Evolutionary conservation across 2,113 vertebrate genomes (phyloP), one percentile per base, ranked within the genome.

Genomic region (Bos javanicus): DNA sequence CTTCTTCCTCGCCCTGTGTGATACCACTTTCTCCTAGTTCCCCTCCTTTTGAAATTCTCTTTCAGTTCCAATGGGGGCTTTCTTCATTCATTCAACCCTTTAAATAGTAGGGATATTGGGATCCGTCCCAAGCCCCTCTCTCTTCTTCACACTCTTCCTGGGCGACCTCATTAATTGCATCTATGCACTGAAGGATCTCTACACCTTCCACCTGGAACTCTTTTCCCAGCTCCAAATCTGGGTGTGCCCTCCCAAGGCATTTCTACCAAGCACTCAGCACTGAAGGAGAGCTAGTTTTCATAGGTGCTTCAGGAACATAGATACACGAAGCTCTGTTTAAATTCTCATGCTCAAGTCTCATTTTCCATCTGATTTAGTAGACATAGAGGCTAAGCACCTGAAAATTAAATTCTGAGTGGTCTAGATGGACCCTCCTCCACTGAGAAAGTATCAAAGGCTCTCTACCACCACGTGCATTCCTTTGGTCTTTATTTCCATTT

Each of bases 391-490:
- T 83, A 33, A 33, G 56, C 6, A 87, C 10, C 94, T 57, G 71
- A 91, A 64, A 43, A 71, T 54, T 33, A 92, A 59, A 67, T 39
- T 60, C 4, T 26, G 39, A 91, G 52, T 23, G 16, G n/a, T 36
- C 4, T 81, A 62, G n/a, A 17, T 19, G 4, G 7, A 28, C 36
- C 12, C 81, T 56, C 52, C 54, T 83, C 56, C 33, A n/a, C 21
- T 36, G 71, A 93, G 46, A 64, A 93, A 25, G 10, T 11, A n/a
- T 2, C 30, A 54, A 3, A 1, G 6, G 25, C n/a, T 92, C 36
- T 28, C 33, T 10, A 36, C 7, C 5, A 52, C 6, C 26, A n/a
- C 1, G 28, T 1, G 25, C 3, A 46, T 0, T 43, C 50, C 46
- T 82, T n/a, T 39, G 56, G 2, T 48, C 71, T 90, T 85, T 39